A percentile compares a stretch with the other conserved stretches of the same genome.
Conservation (phyloP, 2,888 invertebrate species). For the Artemia sp. region DNA sequence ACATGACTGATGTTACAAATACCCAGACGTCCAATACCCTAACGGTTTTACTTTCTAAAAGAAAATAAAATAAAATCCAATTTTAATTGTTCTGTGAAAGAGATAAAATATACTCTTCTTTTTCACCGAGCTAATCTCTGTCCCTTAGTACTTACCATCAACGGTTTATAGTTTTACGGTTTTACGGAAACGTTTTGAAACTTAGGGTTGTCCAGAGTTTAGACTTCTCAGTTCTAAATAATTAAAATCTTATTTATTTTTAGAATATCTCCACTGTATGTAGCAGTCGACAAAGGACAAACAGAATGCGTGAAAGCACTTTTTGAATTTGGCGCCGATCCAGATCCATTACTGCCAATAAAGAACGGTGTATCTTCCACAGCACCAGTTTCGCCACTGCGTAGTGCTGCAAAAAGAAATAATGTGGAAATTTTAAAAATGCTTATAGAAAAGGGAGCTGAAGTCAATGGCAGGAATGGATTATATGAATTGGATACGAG, state of each 20-base stretch:
- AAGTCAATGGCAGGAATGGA: constrained; percentile 10
- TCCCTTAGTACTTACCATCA: no score
- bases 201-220: no score
- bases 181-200: no score
- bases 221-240: no score
- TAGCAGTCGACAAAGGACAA: background rate
- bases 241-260: background rate
- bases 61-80: no score
- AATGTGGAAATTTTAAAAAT: background rate
- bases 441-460: background rate
- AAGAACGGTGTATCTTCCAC: background rate
- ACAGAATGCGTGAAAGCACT: background rate
- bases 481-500: background rate
- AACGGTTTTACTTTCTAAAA: no score
- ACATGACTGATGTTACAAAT: no score
- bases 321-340: constrained; percentile 6
- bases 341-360: background rate
- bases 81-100: no score
- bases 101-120: no score
- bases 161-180: no score
- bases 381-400: constrained; percentile 1
- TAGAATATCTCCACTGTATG: background rate
- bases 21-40: no score
- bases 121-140: no score
- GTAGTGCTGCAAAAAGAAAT: background rate